Evolutionary conservation across 2,888 invertebrate genomes (phyloP).

Genomic region (Abrostola tripartita): DNA sequence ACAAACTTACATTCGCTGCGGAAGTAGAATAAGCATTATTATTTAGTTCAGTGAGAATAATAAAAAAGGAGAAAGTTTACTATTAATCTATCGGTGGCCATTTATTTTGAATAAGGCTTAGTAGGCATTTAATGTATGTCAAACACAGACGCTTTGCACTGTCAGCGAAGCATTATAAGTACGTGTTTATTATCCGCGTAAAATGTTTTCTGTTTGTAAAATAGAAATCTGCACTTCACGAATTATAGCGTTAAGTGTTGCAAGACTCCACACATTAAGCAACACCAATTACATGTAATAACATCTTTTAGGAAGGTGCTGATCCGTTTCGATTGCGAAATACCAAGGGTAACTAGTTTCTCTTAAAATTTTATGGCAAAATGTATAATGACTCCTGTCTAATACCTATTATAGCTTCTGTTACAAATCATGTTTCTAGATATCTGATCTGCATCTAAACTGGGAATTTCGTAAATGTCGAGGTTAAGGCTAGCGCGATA

Average conservation of each 20-base stretch:
- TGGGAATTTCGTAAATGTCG: conserved; percentile 25
- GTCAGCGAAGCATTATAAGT: too few relatives aligned
- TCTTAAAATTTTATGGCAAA: background rate
- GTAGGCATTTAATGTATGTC: too few relatives aligned
- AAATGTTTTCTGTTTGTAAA: too few relatives aligned
- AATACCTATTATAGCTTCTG: too few relatives aligned
- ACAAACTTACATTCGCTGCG: background rate
- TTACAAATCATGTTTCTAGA: too few relatives aligned
- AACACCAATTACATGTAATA: background rate
- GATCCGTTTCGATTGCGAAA: background rate
- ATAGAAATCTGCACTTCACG: too few relatives aligned
- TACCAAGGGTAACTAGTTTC: background rate
- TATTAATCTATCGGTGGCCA: too few relatives aligned
- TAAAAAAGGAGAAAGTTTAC: background rate
- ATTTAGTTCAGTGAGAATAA: background rate
- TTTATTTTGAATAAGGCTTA: too few relatives aligned
- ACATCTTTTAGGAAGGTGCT: conserved; percentile 1
- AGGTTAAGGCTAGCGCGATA: conserved; percentile 36
- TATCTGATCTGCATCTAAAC: background rate
- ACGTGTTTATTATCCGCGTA: too few relatives aligned
- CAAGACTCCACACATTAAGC: background rate
- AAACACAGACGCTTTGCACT: too few relatives aligned
- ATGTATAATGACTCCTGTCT: background rate
- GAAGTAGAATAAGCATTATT: background rate
- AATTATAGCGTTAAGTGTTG: background rate